Evolutionary conservation across 2,797 vertebrate genomes (phyloP).

Genomic region (Epinephelus malabaricus): DNA sequence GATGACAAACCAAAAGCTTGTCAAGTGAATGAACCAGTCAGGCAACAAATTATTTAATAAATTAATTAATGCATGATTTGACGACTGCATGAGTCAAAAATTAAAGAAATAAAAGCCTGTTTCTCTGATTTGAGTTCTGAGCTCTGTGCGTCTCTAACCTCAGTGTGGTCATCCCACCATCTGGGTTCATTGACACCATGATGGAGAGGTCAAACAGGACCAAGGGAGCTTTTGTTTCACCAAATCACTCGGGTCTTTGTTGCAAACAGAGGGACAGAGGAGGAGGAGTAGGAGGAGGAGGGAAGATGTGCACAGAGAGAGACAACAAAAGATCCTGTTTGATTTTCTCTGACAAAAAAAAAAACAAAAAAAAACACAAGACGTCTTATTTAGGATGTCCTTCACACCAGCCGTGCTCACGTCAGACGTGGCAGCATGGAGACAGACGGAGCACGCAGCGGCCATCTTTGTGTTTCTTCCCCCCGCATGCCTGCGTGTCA

Average conservation of each 20-base stretch:
- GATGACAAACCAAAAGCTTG: slow-evolving; percentile 43
- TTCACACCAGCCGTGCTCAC: slow-evolving; percentile 63
- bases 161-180: slow-evolving; percentile 58
- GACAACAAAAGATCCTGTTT: slow-evolving; percentile 53
- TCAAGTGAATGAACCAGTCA: slow-evolving; percentile 78
- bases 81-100: slow-evolving; percentile 36
- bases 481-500: slow-evolving; percentile 60
- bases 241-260: slow-evolving; percentile 70
- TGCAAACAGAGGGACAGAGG: slow-evolving; percentile 42
- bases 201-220: slow-evolving; percentile 71
- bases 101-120: slow-evolving; percentile 5
- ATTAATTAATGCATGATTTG: slow-evolving; percentile 38
- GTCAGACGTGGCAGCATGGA: slow-evolving; percentile 72
- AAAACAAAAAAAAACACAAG: neutral
- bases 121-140: slow-evolving; percentile 12
- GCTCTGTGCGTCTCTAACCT: slow-evolving; percentile 19
- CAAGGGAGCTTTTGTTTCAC: slow-evolving; percentile 60
- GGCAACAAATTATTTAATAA: slow-evolving; percentile 17
- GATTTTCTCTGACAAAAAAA: slow-evolving; percentile 32
- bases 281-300: slow-evolving; percentile 24
- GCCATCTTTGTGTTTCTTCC: slow-evolving; percentile 81
- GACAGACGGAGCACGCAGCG: slow-evolving; percentile 60
- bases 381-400: slow-evolving; percentile 64
- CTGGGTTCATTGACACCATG: slow-evolving; percentile 61
- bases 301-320: slow-evolving; percentile 33